These are phyloP conservation scores for Eciton burchellii DNA, from an alignment of 1,140 invertebrate genomes.

Conservation along the genomic window DNA sequence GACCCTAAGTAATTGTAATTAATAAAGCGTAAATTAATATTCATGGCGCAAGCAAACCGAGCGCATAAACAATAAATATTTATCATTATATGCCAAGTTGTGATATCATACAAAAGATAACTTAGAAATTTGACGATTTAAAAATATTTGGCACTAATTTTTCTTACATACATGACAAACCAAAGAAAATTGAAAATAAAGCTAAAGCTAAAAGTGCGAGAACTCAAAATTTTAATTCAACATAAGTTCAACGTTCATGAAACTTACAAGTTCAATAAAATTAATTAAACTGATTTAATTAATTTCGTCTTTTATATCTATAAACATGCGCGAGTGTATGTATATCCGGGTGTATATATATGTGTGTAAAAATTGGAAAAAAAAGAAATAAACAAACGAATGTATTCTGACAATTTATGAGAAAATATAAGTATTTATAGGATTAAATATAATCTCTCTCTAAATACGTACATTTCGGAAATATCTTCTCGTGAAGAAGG, in stretches of 20 bases:
- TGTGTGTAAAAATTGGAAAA: neutral
- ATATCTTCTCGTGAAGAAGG: constrained; percentile 84
- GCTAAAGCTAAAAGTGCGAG: neutral
- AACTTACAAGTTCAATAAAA: neutral
- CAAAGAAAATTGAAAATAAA: neutral
- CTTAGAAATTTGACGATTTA: neutral
- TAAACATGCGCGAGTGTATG: too few relatives aligned
- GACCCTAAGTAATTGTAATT: constrained; percentile 79
- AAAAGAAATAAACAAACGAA: neutral
- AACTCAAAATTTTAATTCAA: neutral
- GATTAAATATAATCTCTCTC: constrained; percentile 8
- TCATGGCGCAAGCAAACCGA: constrained; percentile 35
- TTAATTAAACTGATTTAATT: too few relatives aligned
- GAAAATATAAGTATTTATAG: neutral
- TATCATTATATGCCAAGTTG: neutral
- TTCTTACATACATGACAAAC: neutral
- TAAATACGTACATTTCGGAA: constrained; percentile 82
- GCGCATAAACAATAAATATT: constrained; percentile 13
- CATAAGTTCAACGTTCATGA: neutral
- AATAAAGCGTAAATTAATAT: constrained; percentile 73
- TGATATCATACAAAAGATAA: neutral
- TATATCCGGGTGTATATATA: neutral
- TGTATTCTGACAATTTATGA: neutral
- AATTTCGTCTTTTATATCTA: too few relatives aligned
- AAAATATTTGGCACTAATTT: neutral